Evolutionary conservation across 2,888 invertebrate species (phyloP).

Genomic region (Cactoblastis cactorum): DNA sequence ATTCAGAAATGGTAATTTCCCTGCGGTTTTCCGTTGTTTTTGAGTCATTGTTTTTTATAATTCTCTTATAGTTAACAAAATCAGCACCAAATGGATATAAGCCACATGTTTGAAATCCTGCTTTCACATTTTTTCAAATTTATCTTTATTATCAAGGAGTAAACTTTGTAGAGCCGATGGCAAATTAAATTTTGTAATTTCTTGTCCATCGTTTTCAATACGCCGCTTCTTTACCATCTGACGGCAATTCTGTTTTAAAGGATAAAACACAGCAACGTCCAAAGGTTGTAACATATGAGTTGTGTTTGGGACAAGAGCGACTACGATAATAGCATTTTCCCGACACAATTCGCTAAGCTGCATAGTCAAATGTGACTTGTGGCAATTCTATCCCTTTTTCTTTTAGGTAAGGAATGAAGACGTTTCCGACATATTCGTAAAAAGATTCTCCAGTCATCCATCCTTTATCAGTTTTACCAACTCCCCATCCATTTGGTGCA

Average conservation of each 20-base stretch:
- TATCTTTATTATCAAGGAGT: constrained; percentile 16
- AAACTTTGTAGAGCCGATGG: constrained; percentile 21
- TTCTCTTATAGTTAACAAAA: constrained; percentile 21
- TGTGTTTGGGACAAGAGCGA: constrained; percentile 21
- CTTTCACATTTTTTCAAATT: constrained; percentile 20
- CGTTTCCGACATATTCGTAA: constrained; percentile 30
- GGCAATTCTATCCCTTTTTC: constrained; percentile 9
- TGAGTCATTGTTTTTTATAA: neutral
- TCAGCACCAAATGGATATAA: constrained; percentile 23
- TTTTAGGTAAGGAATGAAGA: constrained; percentile 19
- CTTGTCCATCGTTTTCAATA: constrained; percentile 24
- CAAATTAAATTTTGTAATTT: constrained; percentile 24
- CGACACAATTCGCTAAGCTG: constrained; percentile 20
- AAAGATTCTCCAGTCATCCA: constrained; percentile 50
- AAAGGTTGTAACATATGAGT: constrained; percentile 23
- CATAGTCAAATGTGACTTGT: constrained; percentile 21
- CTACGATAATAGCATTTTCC: constrained; percentile 18
- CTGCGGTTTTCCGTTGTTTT: no score
- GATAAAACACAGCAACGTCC: constrained; percentile 19
- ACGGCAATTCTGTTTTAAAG: constrained; percentile 20
- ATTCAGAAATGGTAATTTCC: no score
- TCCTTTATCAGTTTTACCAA: constrained; percentile 47
- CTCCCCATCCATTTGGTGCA: constrained; percentile 32
- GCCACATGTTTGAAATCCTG: constrained; percentile 24
- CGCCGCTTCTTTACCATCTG: constrained; percentile 21